phyloP scores from a whole-genome alignment of 2,797 vertebrate species.

The Hemitrygon akajei region DNA sequence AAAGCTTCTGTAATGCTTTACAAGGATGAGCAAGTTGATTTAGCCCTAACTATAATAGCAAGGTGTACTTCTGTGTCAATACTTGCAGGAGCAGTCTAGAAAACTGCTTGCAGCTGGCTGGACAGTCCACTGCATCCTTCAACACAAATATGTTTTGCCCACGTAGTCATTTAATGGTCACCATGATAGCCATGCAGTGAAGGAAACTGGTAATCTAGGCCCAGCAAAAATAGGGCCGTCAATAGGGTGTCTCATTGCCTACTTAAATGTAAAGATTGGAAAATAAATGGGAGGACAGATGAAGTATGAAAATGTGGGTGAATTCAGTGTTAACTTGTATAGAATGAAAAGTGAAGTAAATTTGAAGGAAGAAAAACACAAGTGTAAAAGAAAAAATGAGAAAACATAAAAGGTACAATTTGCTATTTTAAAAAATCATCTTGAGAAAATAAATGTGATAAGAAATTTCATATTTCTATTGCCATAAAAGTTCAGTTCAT shows the following conservation, averaged over 20 bases:
- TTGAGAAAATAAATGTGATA: not conserved
- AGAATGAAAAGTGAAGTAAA: not conserved
- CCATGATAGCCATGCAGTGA: not conserved
- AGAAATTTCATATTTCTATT: not conserved
- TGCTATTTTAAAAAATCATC: not conserved
- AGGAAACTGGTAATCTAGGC: not conserved
- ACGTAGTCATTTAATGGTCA: not conserved
- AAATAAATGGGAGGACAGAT: not conserved
- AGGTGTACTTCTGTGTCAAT: not conserved
- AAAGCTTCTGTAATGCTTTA: no score
- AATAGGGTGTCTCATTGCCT: not conserved
- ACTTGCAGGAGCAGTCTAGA: not conserved
- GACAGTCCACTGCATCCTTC: not conserved
- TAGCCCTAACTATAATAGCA: not conserved
- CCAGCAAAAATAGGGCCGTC: not conserved
- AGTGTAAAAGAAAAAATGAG: not conserved
- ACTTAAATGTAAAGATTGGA: not conserved
- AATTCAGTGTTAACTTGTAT: not conserved
- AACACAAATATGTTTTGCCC: not conserved
- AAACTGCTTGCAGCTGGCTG: not conserved
- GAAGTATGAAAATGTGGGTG: not conserved
- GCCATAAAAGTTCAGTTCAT: not conserved
- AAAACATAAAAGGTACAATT: not conserved
- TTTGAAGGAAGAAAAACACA: not conserved
- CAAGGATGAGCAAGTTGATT: not conserved